These are phyloP conservation scores for Clepsis dumicolana DNA, from an alignment of 2,888 invertebrate genomes.

Conservation along the genomic window DNA sequence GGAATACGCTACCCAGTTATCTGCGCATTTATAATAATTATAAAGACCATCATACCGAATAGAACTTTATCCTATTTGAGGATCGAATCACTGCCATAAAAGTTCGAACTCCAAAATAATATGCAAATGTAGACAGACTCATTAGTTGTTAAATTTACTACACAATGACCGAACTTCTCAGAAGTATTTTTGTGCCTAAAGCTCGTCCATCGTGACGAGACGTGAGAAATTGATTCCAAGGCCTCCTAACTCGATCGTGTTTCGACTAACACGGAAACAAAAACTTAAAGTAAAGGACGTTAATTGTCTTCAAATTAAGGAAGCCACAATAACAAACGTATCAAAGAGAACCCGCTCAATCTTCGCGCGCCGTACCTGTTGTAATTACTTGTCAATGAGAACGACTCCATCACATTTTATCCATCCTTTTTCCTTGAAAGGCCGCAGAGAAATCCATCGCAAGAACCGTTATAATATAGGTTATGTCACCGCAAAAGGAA, in stretches of 20 bases:
- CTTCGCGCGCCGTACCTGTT: conserved; percentile 1
- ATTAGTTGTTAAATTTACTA: conserved; percentile 25
- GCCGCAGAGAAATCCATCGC: conserved; percentile 60
- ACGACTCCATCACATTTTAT: conserved; percentile 26
- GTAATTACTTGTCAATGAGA: conserved; percentile 52
- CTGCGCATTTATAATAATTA: not conserved
- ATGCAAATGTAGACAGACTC: conserved; percentile 32
- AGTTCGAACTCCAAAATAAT: conserved; percentile 10
- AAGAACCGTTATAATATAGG: conserved; percentile 72
- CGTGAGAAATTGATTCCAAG: conserved; percentile 63
- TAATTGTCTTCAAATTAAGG: conserved; percentile 50
- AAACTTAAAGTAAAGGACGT: conserved; percentile 41
- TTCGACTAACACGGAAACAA: conserved; percentile 41
- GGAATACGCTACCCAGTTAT: conserved; percentile 17
- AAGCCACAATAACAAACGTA: conserved; percentile 39
- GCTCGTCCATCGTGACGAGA: conserved; percentile 52
- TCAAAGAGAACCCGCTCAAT: conserved; percentile 15
- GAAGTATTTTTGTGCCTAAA: conserved; percentile 53
- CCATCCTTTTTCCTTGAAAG: conserved; percentile 45
- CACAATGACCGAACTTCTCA: conserved; percentile 52
- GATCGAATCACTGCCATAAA: conserved; percentile 24
- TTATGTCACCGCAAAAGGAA: conserved; percentile 74
- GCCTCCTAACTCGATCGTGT: conserved; percentile 47
- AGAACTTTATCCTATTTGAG: conserved; percentile 3
- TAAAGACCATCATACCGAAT: not conserved